phyloP scores from a whole-genome alignment of 2,113 vertebrate genomes.

The Motacilla tschutschensis region DNA sequence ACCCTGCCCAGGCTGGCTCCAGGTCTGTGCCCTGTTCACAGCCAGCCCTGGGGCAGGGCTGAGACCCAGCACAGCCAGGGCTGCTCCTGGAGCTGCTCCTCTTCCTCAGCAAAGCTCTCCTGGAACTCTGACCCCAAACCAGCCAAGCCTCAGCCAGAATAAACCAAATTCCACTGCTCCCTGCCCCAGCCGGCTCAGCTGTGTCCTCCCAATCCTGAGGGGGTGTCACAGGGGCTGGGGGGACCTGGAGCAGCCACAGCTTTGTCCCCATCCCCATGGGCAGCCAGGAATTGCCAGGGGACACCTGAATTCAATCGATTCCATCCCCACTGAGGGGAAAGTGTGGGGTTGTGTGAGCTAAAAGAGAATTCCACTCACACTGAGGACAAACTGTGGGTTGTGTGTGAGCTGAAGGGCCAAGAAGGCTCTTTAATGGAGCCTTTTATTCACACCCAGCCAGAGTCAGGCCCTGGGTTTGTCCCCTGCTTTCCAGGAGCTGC shows the following conservation, averaged over 20 bases:
- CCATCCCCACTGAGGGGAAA: too few relatives aligned
- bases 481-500: background rate
- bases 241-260: background rate
- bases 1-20: background rate
- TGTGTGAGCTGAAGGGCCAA: background rate
- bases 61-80: background rate
- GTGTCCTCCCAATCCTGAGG: background rate
- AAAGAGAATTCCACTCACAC: background rate
- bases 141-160: too few relatives aligned
- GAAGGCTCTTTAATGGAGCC: background rate
- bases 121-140: background rate
- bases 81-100: background rate
- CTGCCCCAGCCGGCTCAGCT: background rate
- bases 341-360: background rate
- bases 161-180: background rate
- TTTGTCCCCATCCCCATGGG: background rate
- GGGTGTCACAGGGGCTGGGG: rapidly evolving
- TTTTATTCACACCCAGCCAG: background rate
- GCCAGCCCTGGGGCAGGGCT: background rate
- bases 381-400: too few relatives aligned
- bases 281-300: background rate
- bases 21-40: background rate
- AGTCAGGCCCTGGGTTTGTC: background rate
- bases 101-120: background rate
- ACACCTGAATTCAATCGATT: background rate